Base-by-base conservation (phyloP, 2,113 vertebrate species). In the Xyrauchen texanus region DNA sequence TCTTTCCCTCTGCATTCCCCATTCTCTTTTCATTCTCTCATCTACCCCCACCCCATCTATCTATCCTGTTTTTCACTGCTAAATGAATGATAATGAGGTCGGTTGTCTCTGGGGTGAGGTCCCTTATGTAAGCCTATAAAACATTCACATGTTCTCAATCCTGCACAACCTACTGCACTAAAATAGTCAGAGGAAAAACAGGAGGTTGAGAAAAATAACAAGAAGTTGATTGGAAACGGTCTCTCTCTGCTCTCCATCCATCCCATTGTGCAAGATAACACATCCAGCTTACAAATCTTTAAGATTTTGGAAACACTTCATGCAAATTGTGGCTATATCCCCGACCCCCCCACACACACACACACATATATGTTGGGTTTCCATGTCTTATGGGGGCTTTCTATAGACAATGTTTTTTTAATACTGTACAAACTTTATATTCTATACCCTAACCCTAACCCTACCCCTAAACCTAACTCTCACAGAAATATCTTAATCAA, bases 61-160 rank as follows among this genome's bases (percentile, higher is more conserved):
- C 62, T 46, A 52, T 65, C 67, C 62, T 61, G 53, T 60, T 47
- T 69, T 61, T 75, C 62, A 55, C 53, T 77, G 53, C 57, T 81
- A 82, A 81, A 77, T 78, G 76, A 79, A 76, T 64, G 68, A 72
- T 84, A 81, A 78, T 60, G 66, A 84, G 83, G 79, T 66, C 70
- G 70, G 60, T 63, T 13, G 52, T 76, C 79, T 76, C 70, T 76
- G 60, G 66, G 55, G 76, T 76, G 76, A 81, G 71, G 71, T 77
- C 68, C 68, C 47, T 72, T 81, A 84, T 76, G 71, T 75, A 78
- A 84, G 65, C 60, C 61, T 76, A 70, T 75, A 73, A 84, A 78
- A 84, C 70, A 58, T 78, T 84, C 69, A 65, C n/a, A 62, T 80
- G 76, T 81, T 67, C 69, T 67, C 64, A 73, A 47, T 60, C 72